Percentiles rank a stretch among this genome's conserved stretches.
These are phyloP conservation scores for Benthosema pterotum DNA, from an alignment of 2,797 vertebrate genomes.

Conservation along the genomic window DNA sequence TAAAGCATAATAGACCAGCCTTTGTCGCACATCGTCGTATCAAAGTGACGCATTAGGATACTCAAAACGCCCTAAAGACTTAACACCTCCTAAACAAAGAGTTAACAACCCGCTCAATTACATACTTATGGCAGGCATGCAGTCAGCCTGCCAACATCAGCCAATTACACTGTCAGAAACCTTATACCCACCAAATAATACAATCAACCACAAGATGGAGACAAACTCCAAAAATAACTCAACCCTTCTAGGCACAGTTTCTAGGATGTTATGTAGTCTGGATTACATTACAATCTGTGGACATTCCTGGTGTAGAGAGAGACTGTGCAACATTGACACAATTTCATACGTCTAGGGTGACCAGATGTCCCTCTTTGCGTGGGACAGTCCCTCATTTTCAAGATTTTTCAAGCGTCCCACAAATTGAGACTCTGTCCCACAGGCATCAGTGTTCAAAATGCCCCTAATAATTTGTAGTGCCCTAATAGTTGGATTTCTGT, in stretches of 20 bases:
- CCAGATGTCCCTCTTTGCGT: too few relatives aligned
- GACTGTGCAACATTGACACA: background rate
- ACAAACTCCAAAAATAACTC: slow-evolving; percentile 33
- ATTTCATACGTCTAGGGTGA: too few relatives aligned
- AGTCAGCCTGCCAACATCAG: background rate
- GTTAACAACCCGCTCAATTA: slow-evolving; percentile 3
- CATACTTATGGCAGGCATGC: background rate
- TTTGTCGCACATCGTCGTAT: too few relatives aligned
- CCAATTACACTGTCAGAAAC: background rate
- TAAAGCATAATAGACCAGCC: too few relatives aligned
- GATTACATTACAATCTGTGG: background rate
- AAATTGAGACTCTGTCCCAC: too few relatives aligned
- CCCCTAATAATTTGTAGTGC: too few relatives aligned
- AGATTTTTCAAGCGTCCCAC: too few relatives aligned
- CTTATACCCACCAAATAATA: background rate
- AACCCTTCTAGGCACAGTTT: background rate
- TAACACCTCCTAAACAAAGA: slow-evolving; percentile 15
- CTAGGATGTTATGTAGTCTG: background rate
- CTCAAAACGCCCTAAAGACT: slow-evolving; percentile 2
- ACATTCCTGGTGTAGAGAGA: background rate
- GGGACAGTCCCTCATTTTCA: too few relatives aligned
- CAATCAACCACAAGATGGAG: slow-evolving; percentile 56
- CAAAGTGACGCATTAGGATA: background rate
- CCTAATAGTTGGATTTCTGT: too few relatives aligned
- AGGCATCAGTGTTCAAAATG: too few relatives aligned